Evolutionary conservation across 2,797 vertebrate genomes (phyloP), one percentile per base, ranked within the genome.

Genomic region (Thamnophis elegans): DNA sequence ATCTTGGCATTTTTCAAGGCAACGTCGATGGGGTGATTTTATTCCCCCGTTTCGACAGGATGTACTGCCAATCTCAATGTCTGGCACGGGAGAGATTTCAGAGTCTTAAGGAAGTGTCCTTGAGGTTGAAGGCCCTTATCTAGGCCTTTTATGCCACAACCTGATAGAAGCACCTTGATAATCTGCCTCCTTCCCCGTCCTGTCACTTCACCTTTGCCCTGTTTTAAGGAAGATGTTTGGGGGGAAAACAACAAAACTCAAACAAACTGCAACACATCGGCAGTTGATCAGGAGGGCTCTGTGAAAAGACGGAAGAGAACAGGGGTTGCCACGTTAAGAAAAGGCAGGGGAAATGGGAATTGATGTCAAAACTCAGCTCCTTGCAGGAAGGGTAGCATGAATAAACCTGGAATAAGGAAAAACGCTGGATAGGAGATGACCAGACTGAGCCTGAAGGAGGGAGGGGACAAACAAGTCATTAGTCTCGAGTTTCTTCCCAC

Each of bases 1-100:
- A 92, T 26, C 78, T 86, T 87, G 88, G 82, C 65, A 26, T 47
- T 91, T 73, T n/a, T 42, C 85, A 93, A 82, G 88, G 56, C 65
- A 91, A 73, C 88, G 20, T 5, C 36, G n/a, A 59, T 6, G 78
- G n/a, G n/a, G 26, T 26, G 36, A 62, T 65, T 59, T 55, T 32
- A 42, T 85, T 58, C 22, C 28, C 36, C 60, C 3, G 32, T 28
- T 54, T 53, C 28, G 42, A 88, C 25, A 13, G 87, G 26, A 36
- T 36, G 65, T 28, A 36, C 18, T 55, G 22, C 47, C 65, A 20
- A n/a, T 87, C 42, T 18, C 12, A 42, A 20, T 3, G 28, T 91
- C n/a, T 53, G 25, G 65, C 55, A 22, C 42, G 90, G 92, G 82
- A 1, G 65, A 53, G 53, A 85, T 56, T 92, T 62, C 59, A n/a